Percentiles rank a stretch among this genome's conserved stretches.
Evolutionary conservation across 2,113 vertebrate genomes (phyloP).

Genomic region (Tretioscincus oriximinensis): DNA sequence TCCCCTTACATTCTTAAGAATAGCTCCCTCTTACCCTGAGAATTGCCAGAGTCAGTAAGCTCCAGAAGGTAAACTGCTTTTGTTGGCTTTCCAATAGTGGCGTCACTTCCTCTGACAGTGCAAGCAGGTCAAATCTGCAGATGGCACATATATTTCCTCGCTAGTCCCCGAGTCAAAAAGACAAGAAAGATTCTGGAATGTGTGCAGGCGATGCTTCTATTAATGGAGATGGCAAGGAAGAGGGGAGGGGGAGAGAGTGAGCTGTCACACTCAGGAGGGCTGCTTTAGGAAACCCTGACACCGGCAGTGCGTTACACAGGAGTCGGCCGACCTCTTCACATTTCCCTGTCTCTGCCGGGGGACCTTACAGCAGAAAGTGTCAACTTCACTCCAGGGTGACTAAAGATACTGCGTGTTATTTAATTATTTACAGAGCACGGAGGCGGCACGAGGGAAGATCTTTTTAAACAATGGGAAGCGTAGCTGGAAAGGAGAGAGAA

Average conservation of each 20-base stretch:
- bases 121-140: background rate
- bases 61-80: too few species aligned
- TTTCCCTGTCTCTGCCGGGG: slow-evolving; percentile 34
- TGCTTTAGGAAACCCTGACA: slow-evolving; percentile 32
- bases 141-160: background rate
- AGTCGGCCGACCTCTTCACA: slow-evolving; percentile 47
- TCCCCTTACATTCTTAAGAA: too few species aligned
- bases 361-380: slow-evolving; percentile 33
- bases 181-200: background rate
- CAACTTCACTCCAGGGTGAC: slow-evolving; percentile 57
- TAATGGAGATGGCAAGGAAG: background rate
- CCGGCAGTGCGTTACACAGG: slow-evolving; percentile 41
- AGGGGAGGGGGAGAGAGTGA: background rate
- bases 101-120: background rate
- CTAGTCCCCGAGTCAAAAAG: background rate
- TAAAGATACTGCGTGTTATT: slow-evolving; percentile 33
- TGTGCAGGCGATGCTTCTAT: background rate
- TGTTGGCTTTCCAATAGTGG: background rate
- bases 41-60: background rate
- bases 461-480: slow-evolving; percentile 36
- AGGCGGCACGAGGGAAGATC: background rate
- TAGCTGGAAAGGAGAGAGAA: slow-evolving; percentile 41
- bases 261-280: background rate
- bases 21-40: background rate
- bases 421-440: background rate